phyloP scores from a whole-genome alignment of 2,113 vertebrate genomes.

The Salminus brasiliensis region DNA sequence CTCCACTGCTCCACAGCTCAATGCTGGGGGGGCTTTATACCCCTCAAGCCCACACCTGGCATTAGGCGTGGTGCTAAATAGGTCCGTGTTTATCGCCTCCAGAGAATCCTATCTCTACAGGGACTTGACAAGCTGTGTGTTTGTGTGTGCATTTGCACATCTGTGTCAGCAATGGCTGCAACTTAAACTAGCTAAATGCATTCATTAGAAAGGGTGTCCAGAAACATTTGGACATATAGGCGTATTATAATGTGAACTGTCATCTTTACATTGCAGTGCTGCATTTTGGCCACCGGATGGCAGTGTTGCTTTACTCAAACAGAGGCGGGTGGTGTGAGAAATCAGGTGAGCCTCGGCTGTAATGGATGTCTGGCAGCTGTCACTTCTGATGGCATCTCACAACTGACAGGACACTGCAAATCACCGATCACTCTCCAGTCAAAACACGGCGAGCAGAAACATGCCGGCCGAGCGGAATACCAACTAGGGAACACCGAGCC shows the following conservation, averaged over 20 bases:
- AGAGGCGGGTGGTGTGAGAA: neutral
- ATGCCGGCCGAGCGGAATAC: neutral
- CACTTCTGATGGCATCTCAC: constrained; percentile 62
- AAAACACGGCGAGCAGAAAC: constrained; percentile 8
- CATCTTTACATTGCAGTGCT: constrained; percentile 15
- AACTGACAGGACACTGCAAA: constrained; percentile 48
- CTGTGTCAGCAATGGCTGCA: too few relatives aligned
- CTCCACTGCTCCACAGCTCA: too few relatives aligned
- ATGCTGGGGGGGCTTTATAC: too few relatives aligned
- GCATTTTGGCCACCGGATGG: constrained; percentile 57
- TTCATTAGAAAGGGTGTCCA: too few relatives aligned
- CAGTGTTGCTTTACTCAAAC: constrained; percentile 57
- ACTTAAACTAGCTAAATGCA: too few relatives aligned
- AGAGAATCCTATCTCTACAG: too few relatives aligned
- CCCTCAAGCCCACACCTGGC: too few relatives aligned
- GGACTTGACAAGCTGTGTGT: too few relatives aligned
- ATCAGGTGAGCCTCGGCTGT: constrained; percentile 63
- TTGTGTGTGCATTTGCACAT: too few relatives aligned
- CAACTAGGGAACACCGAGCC: neutral
- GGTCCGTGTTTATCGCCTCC: too few relatives aligned
- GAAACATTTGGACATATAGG: too few relatives aligned
- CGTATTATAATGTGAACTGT: neutral
- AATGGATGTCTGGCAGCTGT: constrained; percentile 63
- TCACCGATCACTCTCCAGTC: constrained; percentile 56
- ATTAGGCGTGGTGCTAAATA: too few relatives aligned